These are phyloP conservation scores for Myotis brandtii DNA, from an alignment of 2,113 vertebrate species.

Conservation along the genomic window DNA sequence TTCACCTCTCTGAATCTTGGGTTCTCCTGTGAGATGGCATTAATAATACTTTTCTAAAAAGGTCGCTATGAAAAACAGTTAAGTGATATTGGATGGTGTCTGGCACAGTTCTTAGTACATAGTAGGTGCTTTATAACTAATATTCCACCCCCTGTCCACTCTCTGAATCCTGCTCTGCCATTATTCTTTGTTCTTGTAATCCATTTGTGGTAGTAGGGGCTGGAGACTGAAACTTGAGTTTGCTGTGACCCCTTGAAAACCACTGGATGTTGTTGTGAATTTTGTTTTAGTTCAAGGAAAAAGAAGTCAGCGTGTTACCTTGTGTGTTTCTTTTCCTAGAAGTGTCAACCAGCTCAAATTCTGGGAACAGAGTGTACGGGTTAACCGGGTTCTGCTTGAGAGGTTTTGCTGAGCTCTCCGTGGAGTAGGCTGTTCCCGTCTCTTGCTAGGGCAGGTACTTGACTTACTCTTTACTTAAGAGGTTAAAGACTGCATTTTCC, in stretches of 20 bases:
- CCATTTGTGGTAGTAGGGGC: too few species aligned
- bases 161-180: neutral
- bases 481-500: slow-evolving; percentile 27
- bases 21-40: neutral
- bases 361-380: slow-evolving; percentile 29
- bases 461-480: slow-evolving; percentile 42
- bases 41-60: neutral
- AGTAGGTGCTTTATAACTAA: neutral
- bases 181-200: neutral
- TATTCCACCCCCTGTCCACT: fast-evolving
- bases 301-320: slow-evolving; percentile 10
- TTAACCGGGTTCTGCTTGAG: slow-evolving; percentile 50
- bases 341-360: slow-evolving; percentile 48
- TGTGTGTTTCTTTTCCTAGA: slow-evolving; percentile 12
- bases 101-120: neutral
- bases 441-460: neutral
- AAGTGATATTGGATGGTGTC: neutral
- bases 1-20: neutral
- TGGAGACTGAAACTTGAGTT: slow-evolving; percentile 28
- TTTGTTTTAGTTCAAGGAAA: slow-evolving; percentile 42
- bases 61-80: neutral
- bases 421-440: neutral
- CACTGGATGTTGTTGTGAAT: neutral
- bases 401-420: neutral
- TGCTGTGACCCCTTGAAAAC: slow-evolving; percentile 23